Evolutionary conservation across 2,888 invertebrate genomes (phyloP).

Genomic region (Sisyra terminalis): DNA sequence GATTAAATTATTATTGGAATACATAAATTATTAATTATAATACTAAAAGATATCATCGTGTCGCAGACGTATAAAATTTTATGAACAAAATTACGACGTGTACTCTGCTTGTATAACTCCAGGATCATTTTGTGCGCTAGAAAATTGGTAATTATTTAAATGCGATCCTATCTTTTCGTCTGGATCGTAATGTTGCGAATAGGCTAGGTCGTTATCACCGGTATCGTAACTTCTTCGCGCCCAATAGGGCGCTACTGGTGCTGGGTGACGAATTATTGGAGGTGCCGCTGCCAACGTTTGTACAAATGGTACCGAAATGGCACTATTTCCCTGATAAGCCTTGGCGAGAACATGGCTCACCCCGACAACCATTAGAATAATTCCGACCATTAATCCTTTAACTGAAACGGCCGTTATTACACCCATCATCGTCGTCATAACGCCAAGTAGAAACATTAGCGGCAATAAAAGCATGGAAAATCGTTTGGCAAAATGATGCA

Average conservation of each 20-base stretch:
- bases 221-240: background rate
- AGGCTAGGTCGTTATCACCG: no score
- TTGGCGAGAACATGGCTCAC: constrained; percentile 24
- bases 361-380: constrained; percentile 29
- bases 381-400: constrained; percentile 57
- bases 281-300: constrained; percentile 17
- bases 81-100: no score
- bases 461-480: constrained; percentile 54
- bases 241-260: background rate
- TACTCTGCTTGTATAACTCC: no score
- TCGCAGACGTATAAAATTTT: no score
- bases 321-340: constrained; percentile 24
- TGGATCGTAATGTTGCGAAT: no score
- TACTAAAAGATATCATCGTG: no score
- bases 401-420: constrained; percentile 55
- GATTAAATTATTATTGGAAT: no score
- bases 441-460: constrained; percentile 59
- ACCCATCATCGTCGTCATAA: constrained; percentile 53
- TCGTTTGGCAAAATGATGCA: constrained; percentile 51
- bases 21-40: no score
- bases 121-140: no score
- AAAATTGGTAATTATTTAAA: no score
- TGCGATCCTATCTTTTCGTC: no score
- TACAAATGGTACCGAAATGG: constrained; percentile 27
- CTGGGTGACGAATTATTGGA: background rate